phyloP scores from a whole-genome alignment of 1,140 invertebrate genomes.

The Drosophila ananassae region DNA sequence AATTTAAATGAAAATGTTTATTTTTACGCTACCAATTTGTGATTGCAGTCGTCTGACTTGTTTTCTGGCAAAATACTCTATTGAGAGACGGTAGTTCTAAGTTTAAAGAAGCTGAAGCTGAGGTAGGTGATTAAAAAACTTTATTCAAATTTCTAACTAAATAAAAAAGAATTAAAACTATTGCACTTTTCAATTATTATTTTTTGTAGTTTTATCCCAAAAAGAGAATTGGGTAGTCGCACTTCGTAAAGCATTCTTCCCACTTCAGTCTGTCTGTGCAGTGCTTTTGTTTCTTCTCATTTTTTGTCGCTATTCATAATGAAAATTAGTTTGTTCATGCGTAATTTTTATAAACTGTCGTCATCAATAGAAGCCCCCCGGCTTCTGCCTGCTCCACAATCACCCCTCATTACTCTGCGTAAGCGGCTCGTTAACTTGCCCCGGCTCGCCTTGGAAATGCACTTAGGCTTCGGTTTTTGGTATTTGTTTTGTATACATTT shows the following conservation, averaged over 20 bases:
- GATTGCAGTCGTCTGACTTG: conserved; percentile 53
- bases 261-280: conserved; percentile 26
- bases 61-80: conserved; percentile 47
- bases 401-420: conserved; percentile 7
- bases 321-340: conserved; percentile 72
- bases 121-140: too few relatives aligned
- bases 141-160: background rate
- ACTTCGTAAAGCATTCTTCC: background rate
- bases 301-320: conserved; percentile 59
- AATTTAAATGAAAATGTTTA: conserved; percentile 77
- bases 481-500: conserved; percentile 63
- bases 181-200: background rate
- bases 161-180: background rate
- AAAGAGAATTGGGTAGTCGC: conserved; percentile 4
- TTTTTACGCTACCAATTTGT: conserved; percentile 67
- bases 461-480: conserved; percentile 70
- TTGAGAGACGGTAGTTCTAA: background rate
- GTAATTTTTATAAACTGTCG: conserved; percentile 81
- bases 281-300: conserved; percentile 19
- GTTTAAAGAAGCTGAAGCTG: background rate
- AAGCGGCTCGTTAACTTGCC: conserved; percentile 53
- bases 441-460: conserved; percentile 76
- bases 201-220: background rate
- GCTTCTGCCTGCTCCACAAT: background rate
- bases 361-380: conserved; percentile 53